Evolutionary conservation across 2,888 invertebrate genomes (phyloP).

Genomic region (Alentia gelatinosa): DNA sequence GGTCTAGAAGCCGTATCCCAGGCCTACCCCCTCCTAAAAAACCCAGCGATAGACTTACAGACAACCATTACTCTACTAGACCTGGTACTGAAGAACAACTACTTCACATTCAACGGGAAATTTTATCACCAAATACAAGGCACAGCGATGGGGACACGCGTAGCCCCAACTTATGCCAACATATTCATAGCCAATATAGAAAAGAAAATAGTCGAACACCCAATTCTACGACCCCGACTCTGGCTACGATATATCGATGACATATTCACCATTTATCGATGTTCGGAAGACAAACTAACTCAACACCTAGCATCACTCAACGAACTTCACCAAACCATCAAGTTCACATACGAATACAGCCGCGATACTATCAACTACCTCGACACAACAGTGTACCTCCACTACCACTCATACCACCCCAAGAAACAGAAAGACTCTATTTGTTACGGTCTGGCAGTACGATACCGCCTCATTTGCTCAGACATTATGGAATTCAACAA

Average conservation of each 20-base stretch:
- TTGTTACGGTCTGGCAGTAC: not conserved
- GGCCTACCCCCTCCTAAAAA: not conserved
- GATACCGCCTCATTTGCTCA: not conserved
- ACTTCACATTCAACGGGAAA: not conserved
- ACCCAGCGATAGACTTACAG: not conserved
- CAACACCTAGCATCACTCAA: not conserved
- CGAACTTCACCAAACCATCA: not conserved
- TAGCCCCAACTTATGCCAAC: not conserved
- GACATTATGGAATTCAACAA: not conserved
- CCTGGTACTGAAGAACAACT: not conserved
- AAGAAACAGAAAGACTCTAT: not conserved
- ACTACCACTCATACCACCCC: not conserved
- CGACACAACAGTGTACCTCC: not conserved
- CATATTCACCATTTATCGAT: not conserved
- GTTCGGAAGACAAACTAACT: not conserved
- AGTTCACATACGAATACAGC: not conserved
- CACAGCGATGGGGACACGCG: not conserved
- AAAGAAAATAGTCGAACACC: not conserved
- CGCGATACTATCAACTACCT: not conserved
- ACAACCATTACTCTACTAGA: not conserved
- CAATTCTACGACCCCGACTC: not conserved
- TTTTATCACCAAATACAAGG: not conserved
- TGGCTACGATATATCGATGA: constrained; percentile 19
- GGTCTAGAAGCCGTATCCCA: not conserved
- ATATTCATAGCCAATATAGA: not conserved